These are phyloP conservation scores for Luidia sarsii DNA, from an alignment of 53 echinoderm and acorn worm genomes.

Conservation along the genomic window DNA sequence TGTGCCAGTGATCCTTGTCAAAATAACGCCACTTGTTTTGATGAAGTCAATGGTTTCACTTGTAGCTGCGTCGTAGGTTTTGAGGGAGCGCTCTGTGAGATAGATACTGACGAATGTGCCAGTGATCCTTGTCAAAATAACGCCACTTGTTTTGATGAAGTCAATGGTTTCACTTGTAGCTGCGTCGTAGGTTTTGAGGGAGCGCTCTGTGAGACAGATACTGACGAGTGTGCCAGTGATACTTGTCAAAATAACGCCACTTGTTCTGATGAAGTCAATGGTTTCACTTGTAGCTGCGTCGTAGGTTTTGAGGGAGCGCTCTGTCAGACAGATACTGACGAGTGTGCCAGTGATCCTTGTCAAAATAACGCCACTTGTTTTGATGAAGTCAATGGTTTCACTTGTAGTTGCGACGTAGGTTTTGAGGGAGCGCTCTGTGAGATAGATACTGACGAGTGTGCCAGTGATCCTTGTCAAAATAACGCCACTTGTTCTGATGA, in stretches of 20 bases:
- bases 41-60: slow-evolving; percentile 6
- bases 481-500: slow-evolving; percentile 17
- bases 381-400: neutral
- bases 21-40: slow-evolving; percentile 22
- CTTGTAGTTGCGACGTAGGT: neutral
- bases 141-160: slow-evolving; percentile 6
- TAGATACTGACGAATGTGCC: slow-evolving; percentile 25
- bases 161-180: neutral
- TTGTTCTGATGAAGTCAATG: neutral
- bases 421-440: slow-evolving; percentile 14
- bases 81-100: slow-evolving; percentile 20
- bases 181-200: slow-evolving; percentile 32
- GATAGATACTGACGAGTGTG: slow-evolving; percentile 16
- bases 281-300: slow-evolving; percentile 7
- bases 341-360: slow-evolving; percentile 24
- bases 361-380: slow-evolving; percentile 21
- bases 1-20: slow-evolving; percentile 23
- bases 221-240: neutral
- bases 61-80: slow-evolving; percentile 19
- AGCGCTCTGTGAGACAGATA: slow-evolving; percentile 12
- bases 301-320: slow-evolving; percentile 3
- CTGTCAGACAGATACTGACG: slow-evolving; percentile 21
- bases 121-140: slow-evolving; percentile 22
- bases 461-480: slow-evolving; percentile 6
- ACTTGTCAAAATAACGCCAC: slow-evolving; percentile 15